Percentiles rank a stretch among this genome's conserved stretches.
Conservation (phyloP, 1,140 invertebrate species). For the Drosophila setifemur region DNA sequence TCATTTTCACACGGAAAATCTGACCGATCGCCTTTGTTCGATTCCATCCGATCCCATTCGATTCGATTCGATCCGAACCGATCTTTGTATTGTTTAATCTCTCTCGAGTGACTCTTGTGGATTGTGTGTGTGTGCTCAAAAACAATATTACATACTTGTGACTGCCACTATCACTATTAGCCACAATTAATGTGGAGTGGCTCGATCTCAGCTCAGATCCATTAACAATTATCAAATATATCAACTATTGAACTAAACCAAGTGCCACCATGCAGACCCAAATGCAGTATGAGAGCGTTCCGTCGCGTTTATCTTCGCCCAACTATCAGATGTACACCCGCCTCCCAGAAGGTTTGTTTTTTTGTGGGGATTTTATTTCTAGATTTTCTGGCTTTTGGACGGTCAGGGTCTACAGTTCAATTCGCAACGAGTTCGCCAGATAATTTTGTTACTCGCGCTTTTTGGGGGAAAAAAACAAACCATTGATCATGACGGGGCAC, state of each 20-base stretch:
- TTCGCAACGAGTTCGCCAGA: constrained; percentile 29
- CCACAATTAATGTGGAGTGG: not conserved
- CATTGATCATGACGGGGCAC: constrained; percentile 45
- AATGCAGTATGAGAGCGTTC: constrained; percentile 33
- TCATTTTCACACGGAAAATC: constrained; percentile 10
- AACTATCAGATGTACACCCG: not conserved
- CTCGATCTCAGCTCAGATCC: too few species aligned
- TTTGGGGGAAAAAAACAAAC: constrained; percentile 31
- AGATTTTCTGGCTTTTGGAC: too few species aligned
- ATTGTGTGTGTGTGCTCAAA: constrained; percentile 2
- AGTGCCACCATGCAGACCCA: constrained; percentile 29
- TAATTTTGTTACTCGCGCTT: constrained; percentile 33
- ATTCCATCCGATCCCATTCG: not conserved
- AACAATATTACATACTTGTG: not conserved
- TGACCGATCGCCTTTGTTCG: constrained; percentile 8
- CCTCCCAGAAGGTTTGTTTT: constrained; percentile 13
- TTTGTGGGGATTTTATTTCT: not conserved
- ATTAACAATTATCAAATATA: not conserved
- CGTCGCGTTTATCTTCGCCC: not conserved
- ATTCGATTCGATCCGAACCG: not conserved
- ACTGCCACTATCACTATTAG: not conserved
- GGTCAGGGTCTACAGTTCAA: constrained; percentile 24
- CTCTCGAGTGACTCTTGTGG: too few species aligned
- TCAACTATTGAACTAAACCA: not conserved
- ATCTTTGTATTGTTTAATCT: constrained; percentile 7